Base-by-base conservation (phyloP, 53 echinoderm and acorn worm genomes). In the Zoroaster sp. region DNA sequence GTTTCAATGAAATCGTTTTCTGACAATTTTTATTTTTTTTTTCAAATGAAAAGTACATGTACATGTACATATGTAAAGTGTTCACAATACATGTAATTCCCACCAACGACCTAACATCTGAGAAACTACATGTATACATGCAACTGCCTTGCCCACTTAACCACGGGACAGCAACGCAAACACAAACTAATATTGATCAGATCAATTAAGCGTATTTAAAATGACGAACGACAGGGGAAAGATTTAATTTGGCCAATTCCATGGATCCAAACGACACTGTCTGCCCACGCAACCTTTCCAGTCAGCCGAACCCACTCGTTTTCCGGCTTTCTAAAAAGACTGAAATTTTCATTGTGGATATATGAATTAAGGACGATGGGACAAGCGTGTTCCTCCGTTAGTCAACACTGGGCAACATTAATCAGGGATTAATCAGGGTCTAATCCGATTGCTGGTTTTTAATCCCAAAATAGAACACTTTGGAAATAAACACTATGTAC, bases 201-300 rank as follows among this genome's bases (percentile, higher is more conserved):
- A 35, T 51, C 49, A 78, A 78, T 78, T 55, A 53, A 7, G 78
- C 15, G 9, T 12, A 54, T 20, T 53, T 33, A 53, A n/a, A 78
- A 59, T 18, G 39, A 55, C 21, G 63, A 53, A 55, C 32, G 49
- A 47, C 32, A 52, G 4, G 49, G 53, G 78, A 55, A 54, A 38
- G 78, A 78, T 59, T 78, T 59, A 55, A 38, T 54, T 77, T 53
- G 52, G 9, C 55, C 55, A 55, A 55, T 55, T 55, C 25, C 55
- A 55, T 55, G 33, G 32, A 52, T 5, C n/a, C 18, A 49, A 77
- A 49, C 49, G 1, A 36, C 38, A 54, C 59, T 78, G 78, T 55
- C 53, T 21, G 59, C 78, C 55, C 59, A 55, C 78, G 77, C 77
- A 20, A 39, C 53, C 73, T 54, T 55, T 59, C 54, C 78, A 12